These are phyloP conservation scores for Leptonema lineaticorne DNA, from an alignment of 1,140 invertebrate genomes.

Conservation along the genomic window DNA sequence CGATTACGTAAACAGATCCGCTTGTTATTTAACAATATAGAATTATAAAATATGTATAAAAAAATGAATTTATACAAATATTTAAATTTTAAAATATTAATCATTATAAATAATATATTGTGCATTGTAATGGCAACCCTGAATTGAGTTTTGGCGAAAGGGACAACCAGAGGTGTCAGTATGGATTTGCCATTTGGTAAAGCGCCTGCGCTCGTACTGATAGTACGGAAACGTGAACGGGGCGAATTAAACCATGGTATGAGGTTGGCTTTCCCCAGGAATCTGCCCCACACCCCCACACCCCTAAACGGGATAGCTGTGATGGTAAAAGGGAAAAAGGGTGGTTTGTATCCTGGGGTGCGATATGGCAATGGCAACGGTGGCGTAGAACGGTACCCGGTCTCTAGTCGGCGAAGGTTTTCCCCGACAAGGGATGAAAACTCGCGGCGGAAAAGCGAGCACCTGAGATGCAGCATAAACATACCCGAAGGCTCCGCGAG, in stretches of 20 bases:
- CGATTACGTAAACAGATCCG: too few species aligned
- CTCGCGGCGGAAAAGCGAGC: conserved; percentile 16
- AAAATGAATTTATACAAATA: too few species aligned
- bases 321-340: background rate
- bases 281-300: background rate
- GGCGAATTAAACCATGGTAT: background rate
- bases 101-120: background rate
- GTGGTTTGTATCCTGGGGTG: background rate
- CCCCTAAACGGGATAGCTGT: background rate
- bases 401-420: too few species aligned
- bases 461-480: background rate
- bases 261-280: background rate
- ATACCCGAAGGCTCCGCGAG: conserved; percentile 1
- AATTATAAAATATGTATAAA: too few species aligned
- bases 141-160: conserved; percentile 23
- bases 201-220: conserved; percentile 31
- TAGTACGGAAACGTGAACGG: conserved; percentile 17
- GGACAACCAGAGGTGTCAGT: conserved; percentile 31
- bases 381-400: too few species aligned
- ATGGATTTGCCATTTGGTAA: conserved; percentile 40
- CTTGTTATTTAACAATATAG: too few species aligned
- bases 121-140: conserved; percentile 9
- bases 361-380: too few species aligned
- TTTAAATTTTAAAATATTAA: background rate
- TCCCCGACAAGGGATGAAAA: conserved; percentile 22